Evolutionary conservation across 2,113 vertebrate genomes (phyloP).

Genomic region (Caranx melampygus): DNA sequence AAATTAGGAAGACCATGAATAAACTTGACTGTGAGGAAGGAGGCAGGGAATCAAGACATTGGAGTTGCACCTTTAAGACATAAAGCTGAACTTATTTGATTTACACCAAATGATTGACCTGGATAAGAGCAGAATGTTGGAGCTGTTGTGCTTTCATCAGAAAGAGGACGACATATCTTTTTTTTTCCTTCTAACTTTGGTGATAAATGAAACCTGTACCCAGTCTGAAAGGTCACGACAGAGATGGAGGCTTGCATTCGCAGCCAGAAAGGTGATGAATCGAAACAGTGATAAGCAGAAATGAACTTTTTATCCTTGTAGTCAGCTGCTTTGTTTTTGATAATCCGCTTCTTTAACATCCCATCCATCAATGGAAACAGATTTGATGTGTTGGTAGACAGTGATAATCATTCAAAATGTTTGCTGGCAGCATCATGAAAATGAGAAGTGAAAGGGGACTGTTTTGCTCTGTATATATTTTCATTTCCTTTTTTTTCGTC

Average conservation of each 20-base stretch:
- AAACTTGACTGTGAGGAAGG: conserved; percentile 54
- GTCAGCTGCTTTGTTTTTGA: conserved; percentile 32
- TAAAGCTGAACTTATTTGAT: conserved; percentile 60
- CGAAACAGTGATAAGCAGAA: conserved; percentile 58
- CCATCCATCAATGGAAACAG: conserved; percentile 27
- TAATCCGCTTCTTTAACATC: conserved; percentile 19
- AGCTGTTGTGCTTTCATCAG: conserved; percentile 61
- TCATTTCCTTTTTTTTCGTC: not conserved
- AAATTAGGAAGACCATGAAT: conserved; percentile 61
- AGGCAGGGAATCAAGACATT: conserved; percentile 51
- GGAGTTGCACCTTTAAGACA: conserved; percentile 35
- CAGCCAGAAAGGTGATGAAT: conserved; percentile 59
- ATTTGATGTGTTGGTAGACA: conserved; percentile 12
- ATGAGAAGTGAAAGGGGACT: not conserved
- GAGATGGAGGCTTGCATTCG: conserved; percentile 52
- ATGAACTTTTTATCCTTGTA: conserved; percentile 48
- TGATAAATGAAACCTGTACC: conserved; percentile 75
- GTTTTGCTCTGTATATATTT: not conserved
- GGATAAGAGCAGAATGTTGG: conserved; percentile 9
- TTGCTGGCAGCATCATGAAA: conserved; percentile 6
- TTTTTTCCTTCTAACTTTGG: conserved; percentile 29
- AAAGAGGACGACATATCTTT: conserved; percentile 52
- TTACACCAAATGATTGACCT: conserved; percentile 29
- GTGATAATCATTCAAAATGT: conserved; percentile 24
- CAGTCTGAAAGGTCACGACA: conserved; percentile 58